These are phyloP conservation scores for Cariama cristata DNA, from an alignment of 2,113 vertebrate species.

Conservation along the genomic window DNA sequence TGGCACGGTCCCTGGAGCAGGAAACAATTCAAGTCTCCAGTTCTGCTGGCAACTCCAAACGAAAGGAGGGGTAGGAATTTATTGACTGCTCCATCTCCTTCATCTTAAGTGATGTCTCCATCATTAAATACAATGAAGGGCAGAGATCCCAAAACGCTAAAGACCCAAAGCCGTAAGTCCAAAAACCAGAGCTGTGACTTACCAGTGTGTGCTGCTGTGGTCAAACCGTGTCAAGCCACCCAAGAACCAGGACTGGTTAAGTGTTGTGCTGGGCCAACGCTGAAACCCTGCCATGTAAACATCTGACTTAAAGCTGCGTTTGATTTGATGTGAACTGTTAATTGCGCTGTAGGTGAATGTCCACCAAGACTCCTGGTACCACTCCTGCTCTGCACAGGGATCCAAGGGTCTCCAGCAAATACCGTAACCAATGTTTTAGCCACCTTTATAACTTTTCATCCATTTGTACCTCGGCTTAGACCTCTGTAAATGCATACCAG, in stretches of 20 bases:
- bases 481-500: neutral
- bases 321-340: neutral
- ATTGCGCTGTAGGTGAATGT: neutral
- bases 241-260: neutral
- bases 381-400: neutral
- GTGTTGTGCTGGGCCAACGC: neutral
- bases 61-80: neutral
- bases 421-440: neutral
- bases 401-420: neutral
- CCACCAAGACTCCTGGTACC: neutral
- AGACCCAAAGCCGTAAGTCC: neutral
- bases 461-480: neutral
- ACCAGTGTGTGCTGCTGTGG: neutral
- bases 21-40: neutral
- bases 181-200: neutral
- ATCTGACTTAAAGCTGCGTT: neutral
- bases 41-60: neutral
- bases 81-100: neutral
- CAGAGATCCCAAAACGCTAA: neutral
- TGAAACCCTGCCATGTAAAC: neutral
- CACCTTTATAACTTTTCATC: neutral
- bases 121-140: neutral
- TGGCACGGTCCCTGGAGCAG: rapidly evolving
- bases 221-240: neutral
- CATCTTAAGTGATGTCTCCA: neutral